phyloP scores from a whole-genome alignment of 2,113 vertebrate genomes.

The Nyctereutes procyonoides region DNA sequence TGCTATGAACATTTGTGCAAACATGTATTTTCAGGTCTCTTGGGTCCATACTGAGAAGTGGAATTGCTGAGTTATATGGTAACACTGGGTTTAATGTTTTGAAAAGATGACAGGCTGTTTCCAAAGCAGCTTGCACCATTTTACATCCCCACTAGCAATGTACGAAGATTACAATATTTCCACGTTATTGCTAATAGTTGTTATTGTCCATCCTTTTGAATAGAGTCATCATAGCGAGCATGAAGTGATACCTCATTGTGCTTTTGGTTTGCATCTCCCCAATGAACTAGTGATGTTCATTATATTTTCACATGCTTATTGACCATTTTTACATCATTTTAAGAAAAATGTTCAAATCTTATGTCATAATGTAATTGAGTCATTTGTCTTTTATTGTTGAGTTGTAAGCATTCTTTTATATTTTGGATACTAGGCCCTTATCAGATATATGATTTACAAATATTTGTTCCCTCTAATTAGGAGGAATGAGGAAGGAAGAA shows the following conservation, averaged over 20 bases:
- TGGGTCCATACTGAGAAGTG: neutral
- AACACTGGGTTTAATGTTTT: neutral
- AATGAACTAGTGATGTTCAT: neutral
- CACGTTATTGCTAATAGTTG: neutral
- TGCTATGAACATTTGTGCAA: neutral
- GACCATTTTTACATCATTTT: neutral
- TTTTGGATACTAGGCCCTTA: neutral
- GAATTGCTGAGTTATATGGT: neutral
- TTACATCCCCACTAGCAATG: neutral
- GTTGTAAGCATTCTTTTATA: neutral
- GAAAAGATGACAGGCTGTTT: neutral
- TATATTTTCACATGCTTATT: neutral
- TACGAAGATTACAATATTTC: neutral
- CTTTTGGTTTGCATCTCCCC: neutral
- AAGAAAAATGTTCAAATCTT: neutral
- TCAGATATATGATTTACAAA: neutral
- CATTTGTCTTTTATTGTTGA: neutral
- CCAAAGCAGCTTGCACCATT: neutral
- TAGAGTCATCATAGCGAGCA: neutral
- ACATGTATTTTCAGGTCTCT: neutral
- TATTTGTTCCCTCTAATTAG: neutral
- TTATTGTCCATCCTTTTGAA: neutral
- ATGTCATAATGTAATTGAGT: neutral
- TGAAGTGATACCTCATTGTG: neutral
- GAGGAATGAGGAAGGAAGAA: neutral